phyloP scores from a whole-genome alignment of 2,888 invertebrate species.

The Perithous albicinctus region DNA sequence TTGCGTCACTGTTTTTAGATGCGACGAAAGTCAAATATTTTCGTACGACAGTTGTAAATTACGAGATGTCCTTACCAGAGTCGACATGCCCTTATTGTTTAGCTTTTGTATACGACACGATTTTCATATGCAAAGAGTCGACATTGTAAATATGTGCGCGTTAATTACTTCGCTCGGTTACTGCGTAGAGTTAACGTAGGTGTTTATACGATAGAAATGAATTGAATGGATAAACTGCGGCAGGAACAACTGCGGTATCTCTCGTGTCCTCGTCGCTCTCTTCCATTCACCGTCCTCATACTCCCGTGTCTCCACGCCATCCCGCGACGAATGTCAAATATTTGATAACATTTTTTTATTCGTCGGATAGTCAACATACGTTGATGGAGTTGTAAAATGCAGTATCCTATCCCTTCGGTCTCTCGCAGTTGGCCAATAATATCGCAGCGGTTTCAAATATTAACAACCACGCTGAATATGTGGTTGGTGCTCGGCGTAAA shows the following conservation, averaged over 20 bases:
- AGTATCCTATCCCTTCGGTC: neutral
- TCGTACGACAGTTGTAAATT: neutral
- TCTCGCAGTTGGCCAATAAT: slow-evolving; percentile 1
- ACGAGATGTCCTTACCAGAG: neutral
- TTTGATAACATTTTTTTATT: slow-evolving; percentile 57
- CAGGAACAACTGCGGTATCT: slow-evolving; percentile 26
- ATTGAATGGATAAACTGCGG: slow-evolving; percentile 50
- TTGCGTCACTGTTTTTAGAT: no score
- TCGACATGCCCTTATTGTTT: neutral
- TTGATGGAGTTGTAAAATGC: slow-evolving; percentile 46
- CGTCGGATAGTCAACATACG: slow-evolving; percentile 40
- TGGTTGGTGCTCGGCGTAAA: neutral
- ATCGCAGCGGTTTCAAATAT: slow-evolving; percentile 20
- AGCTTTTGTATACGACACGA: neutral
- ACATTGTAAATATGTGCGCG: slow-evolving; percentile 14
- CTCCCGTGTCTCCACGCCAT: neutral
- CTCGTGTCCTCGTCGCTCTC: slow-evolving; percentile 19
- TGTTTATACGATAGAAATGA: slow-evolving; percentile 36
- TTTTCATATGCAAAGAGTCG: slow-evolving; percentile 33
- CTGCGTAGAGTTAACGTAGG: neutral
- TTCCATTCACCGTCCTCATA: neutral
- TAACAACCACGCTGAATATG: neutral
- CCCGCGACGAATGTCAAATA: slow-evolving; percentile 52
- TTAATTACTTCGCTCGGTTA: slow-evolving; percentile 32
- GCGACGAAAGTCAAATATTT: neutral